Evolutionary conservation across 1,140 invertebrate species (phyloP).

Genomic region (Leptinotarsa defecta): DNA sequence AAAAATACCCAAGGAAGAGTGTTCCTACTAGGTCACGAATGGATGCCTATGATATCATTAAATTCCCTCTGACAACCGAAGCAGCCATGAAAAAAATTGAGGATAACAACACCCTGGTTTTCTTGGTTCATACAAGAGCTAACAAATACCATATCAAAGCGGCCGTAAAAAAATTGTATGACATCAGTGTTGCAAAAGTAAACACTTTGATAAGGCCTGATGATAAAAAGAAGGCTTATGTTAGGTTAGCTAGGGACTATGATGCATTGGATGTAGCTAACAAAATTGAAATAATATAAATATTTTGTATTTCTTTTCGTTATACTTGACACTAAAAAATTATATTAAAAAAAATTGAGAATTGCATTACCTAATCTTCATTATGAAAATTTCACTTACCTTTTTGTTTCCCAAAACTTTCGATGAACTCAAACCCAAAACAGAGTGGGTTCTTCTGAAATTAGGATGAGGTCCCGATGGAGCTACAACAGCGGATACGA

Average conservation of each 20-base stretch:
- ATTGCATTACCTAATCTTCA: no score
- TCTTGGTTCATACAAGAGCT: conserved; percentile 94
- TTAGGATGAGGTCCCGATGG: not conserved
- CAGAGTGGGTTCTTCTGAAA: not conserved
- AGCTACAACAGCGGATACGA: not conserved
- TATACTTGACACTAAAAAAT: not conserved
- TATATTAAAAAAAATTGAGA: no score
- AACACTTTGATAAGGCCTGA: conserved; percentile 97
- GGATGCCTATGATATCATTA: no score
- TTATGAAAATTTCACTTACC: no score
- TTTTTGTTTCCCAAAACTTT: no score
- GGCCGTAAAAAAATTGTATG: conserved; percentile 96
- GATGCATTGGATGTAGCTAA: conserved; percentile 99
- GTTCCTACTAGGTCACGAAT: conserved; percentile 88
- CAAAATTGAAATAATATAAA: conserved; percentile 95
- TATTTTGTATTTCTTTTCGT: not conserved
- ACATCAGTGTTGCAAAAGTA: conserved; percentile 97
- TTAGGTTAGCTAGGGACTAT: conserved; percentile 93
- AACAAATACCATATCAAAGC: conserved; percentile 97
- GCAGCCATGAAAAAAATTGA: conserved; percentile 99
- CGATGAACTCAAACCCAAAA: no score
- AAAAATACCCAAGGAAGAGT: conserved; percentile 94
- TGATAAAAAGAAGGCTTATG: conserved; percentile 99
- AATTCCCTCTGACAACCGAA: no score
- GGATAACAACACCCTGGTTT: conserved; percentile 99